Evolutionary conservation across 2,888 invertebrate genomes (phyloP).

Genomic region (Spatulosminthurus flaviceps): DNA sequence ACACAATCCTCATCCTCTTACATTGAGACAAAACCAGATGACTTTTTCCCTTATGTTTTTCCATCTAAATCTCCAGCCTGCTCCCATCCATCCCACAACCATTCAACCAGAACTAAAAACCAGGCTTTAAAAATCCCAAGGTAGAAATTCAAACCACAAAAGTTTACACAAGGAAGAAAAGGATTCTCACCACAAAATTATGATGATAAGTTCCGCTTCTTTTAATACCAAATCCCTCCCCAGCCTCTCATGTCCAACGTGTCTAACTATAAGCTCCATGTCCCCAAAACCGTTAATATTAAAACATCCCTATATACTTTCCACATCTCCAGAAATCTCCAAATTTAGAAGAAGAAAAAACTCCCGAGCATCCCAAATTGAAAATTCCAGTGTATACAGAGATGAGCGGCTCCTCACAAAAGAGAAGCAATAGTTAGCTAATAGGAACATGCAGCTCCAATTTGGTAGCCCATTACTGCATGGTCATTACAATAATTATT

Average conservation of each 20-base stretch:
- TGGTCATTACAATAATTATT: conserved; percentile 47
- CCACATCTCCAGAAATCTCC: no score
- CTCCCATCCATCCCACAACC: not conserved
- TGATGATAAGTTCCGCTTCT: not conserved
- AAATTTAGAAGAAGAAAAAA: not conserved
- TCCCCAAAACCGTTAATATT: not conserved
- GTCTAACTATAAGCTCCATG: not conserved
- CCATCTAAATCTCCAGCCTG: conserved; percentile 26
- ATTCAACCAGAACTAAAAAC: not conserved
- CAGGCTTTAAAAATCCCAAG: no score
- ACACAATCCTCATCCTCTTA: no score
- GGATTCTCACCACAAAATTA: conserved; percentile 10
- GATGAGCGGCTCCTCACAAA: conserved; percentile 10
- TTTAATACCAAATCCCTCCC: not conserved
- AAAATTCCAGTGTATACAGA: conserved; percentile 29
- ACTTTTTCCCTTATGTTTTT: not conserved
- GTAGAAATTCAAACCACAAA: not conserved
- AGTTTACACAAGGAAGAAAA: conserved; percentile 6
- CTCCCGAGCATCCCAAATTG: not conserved
- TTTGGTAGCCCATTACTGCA: conserved; percentile 32
- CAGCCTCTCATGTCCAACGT: not conserved
- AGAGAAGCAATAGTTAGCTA: conserved; percentile 8
- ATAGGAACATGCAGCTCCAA: conserved; percentile 18
- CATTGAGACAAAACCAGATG: no score
- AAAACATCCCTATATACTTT: no score